phyloP scores from a whole-genome alignment of 2,888 invertebrate species.

The Cataglyphis rosenhaueri region DNA sequence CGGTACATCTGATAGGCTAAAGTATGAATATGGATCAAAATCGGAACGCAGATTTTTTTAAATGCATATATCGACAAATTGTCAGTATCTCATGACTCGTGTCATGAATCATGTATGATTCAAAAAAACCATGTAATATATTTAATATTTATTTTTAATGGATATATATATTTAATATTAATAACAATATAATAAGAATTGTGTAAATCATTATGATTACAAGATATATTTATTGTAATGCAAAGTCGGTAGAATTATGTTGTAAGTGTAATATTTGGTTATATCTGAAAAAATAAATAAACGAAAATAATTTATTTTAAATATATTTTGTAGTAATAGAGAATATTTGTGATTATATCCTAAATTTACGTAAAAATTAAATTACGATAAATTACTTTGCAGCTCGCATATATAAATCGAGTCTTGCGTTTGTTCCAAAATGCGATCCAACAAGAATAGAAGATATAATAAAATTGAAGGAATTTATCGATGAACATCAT shows the following conservation, averaged over 20 bases:
- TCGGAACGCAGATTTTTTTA: background rate
- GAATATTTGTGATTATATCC: background rate
- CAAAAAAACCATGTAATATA: background rate
- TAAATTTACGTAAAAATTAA: background rate
- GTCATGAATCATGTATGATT: background rate
- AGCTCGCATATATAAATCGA: conserved; percentile 65
- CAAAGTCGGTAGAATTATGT: background rate
- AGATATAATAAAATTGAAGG: conserved; percentile 88
- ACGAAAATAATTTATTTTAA: background rate
- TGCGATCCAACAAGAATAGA: conserved; percentile 88
- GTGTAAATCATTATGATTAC: background rate
- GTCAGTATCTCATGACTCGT: background rate
- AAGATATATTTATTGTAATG: background rate
- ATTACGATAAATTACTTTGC: conserved; percentile 6
- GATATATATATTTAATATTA: background rate
- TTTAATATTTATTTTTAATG: background rate
- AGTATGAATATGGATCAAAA: background rate
- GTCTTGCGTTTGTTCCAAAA: conserved; percentile 89
- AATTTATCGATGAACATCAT: conserved; percentile 87
- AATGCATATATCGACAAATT: background rate
- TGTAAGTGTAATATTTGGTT: background rate
- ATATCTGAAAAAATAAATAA: background rate
- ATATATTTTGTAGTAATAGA: background rate
- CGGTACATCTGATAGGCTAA: no score
- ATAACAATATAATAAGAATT: background rate